phyloP scores from a whole-genome alignment of 1,140 invertebrate genomes.

The Magallana angulata region DNA sequence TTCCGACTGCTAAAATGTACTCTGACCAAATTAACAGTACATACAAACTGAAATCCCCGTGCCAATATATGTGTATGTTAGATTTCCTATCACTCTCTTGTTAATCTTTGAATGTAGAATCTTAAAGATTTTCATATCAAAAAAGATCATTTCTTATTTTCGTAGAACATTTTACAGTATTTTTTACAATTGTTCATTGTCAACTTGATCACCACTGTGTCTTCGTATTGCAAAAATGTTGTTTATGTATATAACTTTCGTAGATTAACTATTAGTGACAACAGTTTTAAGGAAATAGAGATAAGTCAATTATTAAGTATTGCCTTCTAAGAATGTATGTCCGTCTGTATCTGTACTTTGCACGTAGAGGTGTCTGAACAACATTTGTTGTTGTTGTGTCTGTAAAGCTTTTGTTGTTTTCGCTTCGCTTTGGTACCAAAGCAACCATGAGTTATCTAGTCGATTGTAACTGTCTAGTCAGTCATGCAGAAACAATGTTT shows the following conservation, averaged over 20 bases:
- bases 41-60: neutral
- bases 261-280: too few relatives aligned
- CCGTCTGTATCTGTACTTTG: neutral
- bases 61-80: neutral
- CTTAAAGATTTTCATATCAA: slow-evolving; percentile 17
- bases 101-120: neutral
- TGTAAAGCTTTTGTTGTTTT: slow-evolving; percentile 24
- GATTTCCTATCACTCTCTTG: neutral
- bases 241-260: neutral
- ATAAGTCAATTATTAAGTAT: neutral
- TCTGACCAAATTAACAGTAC: neutral
- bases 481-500: neutral
- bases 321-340: neutral
- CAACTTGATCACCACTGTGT: slow-evolving; percentile 16
- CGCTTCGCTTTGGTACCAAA: slow-evolving; percentile 15
- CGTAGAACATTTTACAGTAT: slow-evolving; percentile 28
- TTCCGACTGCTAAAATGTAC: neutral
- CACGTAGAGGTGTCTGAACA: slow-evolving; percentile 31
- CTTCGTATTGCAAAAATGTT: slow-evolving; percentile 8
- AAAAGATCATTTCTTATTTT: neutral
- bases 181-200: slow-evolving; percentile 14
- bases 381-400: slow-evolving; percentile 17
- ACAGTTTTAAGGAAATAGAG: too few relatives aligned
- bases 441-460: slow-evolving; percentile 32
- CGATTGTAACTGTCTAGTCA: neutral